Evolutionary conservation across 2,888 invertebrate genomes (phyloP).

Genomic region (Drosophila flavopinicola): DNA sequence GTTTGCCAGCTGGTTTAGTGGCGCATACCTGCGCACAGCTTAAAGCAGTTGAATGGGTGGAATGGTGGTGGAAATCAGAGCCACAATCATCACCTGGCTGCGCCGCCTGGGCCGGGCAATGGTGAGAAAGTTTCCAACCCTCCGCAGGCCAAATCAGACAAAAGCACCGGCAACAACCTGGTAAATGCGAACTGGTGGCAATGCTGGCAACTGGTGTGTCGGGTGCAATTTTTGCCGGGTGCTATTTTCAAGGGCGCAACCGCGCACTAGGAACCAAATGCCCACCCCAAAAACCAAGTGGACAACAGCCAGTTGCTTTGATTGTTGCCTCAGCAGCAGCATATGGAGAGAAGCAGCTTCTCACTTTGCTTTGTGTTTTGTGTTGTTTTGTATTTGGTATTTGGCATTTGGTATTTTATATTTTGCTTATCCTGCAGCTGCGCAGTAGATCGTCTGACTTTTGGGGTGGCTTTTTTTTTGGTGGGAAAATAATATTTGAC

Average conservation of each 20-base stretch:
- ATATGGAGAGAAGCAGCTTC: slow-evolving; percentile 14
- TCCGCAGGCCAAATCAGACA: slow-evolving; percentile 47
- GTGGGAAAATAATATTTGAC: slow-evolving; percentile 74
- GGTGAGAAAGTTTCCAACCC: slow-evolving; percentile 69
- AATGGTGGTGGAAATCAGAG: slow-evolving; percentile 64
- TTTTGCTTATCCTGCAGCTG: slow-evolving; percentile 64
- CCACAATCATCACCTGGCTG: slow-evolving; percentile 50
- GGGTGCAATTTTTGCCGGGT: slow-evolving; percentile 36
- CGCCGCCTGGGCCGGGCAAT: slow-evolving; percentile 43
- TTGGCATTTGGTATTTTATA: no score
- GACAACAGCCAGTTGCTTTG: slow-evolving; percentile 59
- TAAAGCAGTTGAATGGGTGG: slow-evolving; percentile 44
- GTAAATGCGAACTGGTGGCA: slow-evolving; percentile 39
- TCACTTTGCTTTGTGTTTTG: slow-evolving; percentile 17
- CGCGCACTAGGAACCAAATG: slow-evolving; percentile 40
- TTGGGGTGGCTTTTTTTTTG: slow-evolving; percentile 67
- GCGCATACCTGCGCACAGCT: slow-evolving; percentile 76
- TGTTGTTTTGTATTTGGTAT: background rate
- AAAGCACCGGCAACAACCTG: slow-evolving; percentile 78
- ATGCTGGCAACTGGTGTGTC: slow-evolving; percentile 12
- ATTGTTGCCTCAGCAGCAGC: slow-evolving; percentile 7
- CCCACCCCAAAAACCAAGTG: slow-evolving; percentile 54
- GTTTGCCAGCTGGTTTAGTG: slow-evolving; percentile 68
- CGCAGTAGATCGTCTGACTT: slow-evolving; percentile 54
- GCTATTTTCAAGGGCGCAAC: slow-evolving; percentile 69